Conservation (phyloP, 2,113 vertebrate genomes). For the Xenus cinereus region DNA sequence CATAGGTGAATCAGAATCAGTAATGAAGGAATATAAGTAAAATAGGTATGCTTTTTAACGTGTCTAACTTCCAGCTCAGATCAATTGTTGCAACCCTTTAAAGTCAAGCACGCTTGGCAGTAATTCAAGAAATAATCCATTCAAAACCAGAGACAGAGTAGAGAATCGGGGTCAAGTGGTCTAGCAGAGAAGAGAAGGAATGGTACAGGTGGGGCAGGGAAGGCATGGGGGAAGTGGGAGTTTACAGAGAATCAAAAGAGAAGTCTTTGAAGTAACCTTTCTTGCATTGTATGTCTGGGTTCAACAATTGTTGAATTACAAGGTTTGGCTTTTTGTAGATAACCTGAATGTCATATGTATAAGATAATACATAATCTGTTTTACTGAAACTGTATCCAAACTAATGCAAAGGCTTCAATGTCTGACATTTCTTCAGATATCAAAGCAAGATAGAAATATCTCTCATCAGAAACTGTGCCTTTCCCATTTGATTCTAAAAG, state of each 20-base stretch:
- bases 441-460: background rate
- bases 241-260: background rate
- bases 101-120: background rate
- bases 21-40: background rate
- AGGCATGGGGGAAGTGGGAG: rapidly evolving
- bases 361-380: background rate
- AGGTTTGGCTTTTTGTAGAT: background rate
- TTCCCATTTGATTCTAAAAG: background rate
- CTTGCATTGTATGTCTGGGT: background rate
- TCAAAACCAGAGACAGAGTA: background rate
- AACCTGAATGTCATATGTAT: background rate
- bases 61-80: background rate
- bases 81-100: background rate
- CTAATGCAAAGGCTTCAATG: background rate
- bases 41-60: background rate
- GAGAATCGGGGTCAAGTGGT: background rate
- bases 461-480: background rate
- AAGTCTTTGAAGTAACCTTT: background rate
- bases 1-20: background rate
- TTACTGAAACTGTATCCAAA: background rate
- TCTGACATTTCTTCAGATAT: background rate
- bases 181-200: background rate
- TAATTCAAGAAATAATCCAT: background rate
- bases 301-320: background rate
- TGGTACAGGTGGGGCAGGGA: background rate